A percentile compares a stretch with the other conserved stretches of the same genome.
Conservation (phyloP, 2,797 vertebrate species). For the Anguilla pacifica region DNA sequence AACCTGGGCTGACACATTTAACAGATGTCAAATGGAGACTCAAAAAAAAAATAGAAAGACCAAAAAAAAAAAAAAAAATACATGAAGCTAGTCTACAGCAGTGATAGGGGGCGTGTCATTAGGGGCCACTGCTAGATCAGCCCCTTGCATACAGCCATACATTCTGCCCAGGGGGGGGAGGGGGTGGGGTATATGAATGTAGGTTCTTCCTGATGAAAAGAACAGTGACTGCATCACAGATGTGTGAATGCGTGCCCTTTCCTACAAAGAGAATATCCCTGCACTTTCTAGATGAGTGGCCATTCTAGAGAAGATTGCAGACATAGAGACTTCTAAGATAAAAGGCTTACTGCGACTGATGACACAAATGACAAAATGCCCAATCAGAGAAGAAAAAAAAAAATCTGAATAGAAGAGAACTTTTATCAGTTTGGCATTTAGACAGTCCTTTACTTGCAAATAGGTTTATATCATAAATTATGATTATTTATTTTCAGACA, state of each 20-base stretch:
- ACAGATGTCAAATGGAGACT: conserved; percentile 68
- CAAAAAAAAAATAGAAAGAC: conserved; percentile 60
- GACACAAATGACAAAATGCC: conserved; percentile 42
- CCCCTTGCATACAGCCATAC: conserved; percentile 66
- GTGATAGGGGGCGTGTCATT: conserved; percentile 14
- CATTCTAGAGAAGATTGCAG: conserved; percentile 27
- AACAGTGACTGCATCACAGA: conserved; percentile 55
- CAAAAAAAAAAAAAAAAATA: conserved; percentile 63
- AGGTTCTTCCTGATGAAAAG: conserved; percentile 49
- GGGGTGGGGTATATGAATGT: conserved; percentile 45
- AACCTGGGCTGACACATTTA: conserved; percentile 64
- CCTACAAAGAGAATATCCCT: conserved; percentile 42
- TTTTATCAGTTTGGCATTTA: conserved; percentile 15
- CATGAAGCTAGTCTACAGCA: conserved; percentile 36
- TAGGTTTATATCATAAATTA: background rate
- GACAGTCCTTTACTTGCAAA: background rate
- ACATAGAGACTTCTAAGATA: conserved; percentile 44
- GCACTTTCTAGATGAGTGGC: background rate
- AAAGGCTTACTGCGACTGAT: conserved; percentile 54
- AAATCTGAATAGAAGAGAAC: background rate
- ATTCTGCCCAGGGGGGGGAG: conserved; percentile 66
- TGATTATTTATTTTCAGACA: too few relatives aligned
- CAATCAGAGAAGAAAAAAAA: background rate
- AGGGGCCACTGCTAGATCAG: conserved; percentile 52
- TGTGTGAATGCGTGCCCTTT: conserved; percentile 57